Evolutionary conservation across 2,797 vertebrate genomes (phyloP), one percentile per base, ranked within the genome.

Genomic region (Falco concolor): DNA sequence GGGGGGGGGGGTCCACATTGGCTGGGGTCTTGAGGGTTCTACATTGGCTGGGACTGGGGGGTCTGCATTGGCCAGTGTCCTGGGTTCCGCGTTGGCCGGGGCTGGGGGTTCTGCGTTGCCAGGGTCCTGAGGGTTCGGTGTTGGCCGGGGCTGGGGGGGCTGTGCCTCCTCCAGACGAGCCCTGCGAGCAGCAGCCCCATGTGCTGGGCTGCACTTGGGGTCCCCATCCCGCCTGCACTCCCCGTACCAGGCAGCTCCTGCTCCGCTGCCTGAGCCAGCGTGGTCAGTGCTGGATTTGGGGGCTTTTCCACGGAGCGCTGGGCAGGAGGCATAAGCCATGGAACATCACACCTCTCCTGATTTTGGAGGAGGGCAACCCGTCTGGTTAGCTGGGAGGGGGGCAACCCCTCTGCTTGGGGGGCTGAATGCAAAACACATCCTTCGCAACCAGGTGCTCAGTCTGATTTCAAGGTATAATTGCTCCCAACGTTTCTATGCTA

Each of bases 401-500:
- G 30, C 2, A 1, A 42, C 7, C 32, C 54, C 23, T 67, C 30
- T 57, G 47, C 34, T 61, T 61, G 47, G 40, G 42, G 40, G n/a
- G 6, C 76, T 54, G 86, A 27, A 14, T 6, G 22, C 36, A 73
- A 38, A 77, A 38, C 1, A 2, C 40, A 8, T 32, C 76, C 28
- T 38, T 38, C 13, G 30, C 50, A 10, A 56, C 12, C 42, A 32
- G 38, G 50, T 24, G 67, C 5, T 25, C 0, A 0, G 5, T 27
- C 63, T 74, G 42, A 63, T 70, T 19, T 53, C 13, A 8, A 30
- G 79, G 13, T 57, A 0, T 8, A 5, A 22, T 9, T n/a, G 12
- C 40, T 72, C 45, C 74, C 34, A 8, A 0, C 1, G 0, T 68
- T 53, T 42, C 44, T 24, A 14, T 0, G 0, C 25, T 0, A 0